Base-by-base conservation (phyloP, 2,888 invertebrate genomes). In the Mycalesis mineus region DNA sequence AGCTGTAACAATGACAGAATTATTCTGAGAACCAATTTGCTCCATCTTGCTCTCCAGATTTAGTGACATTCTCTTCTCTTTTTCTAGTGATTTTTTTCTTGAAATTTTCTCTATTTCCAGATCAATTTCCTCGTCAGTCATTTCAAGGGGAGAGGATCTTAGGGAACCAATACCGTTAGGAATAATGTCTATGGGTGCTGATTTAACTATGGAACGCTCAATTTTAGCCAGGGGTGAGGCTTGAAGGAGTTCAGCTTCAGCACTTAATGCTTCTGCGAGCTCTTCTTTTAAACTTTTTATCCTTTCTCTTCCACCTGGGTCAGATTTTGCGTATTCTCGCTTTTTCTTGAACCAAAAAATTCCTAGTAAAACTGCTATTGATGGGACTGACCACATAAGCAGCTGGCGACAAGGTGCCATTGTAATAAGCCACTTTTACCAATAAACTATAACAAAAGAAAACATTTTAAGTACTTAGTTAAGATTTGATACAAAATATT, bases 341-440 rank as follows among this genome's bases (percentile, higher is more conserved):
- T 93, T 95, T 90, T 94, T 94, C 89, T 93, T 94, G 92, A 94
- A 94, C 95, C 95, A 96, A 80, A 93, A 93, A 81, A 95, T 92
- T 72, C 95, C 95, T 83, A 95, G 91, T 74, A 95, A 91, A 74
- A 95, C 91, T 73, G 94, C 95, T 89, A 95, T 92, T 73, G 95
- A 94, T 78, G 95, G 95, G 72, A 95, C 91, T 73, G 93, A 94
- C 92, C 94, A 93, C 91, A 93, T 93, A 80, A 95, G 91, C 77
- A 95, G 82, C 84, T 94, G 95, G 80, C 93, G 92, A 89, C 92
- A 91, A 80, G 94, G 92, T 88, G 94, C 93, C 95, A 95, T 95
- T 91, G 88, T 91, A 87, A 80, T 78, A 83, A 92, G 93, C 94
- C 94, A 94, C 94, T 92, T 91, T 93, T 92, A 91, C 82, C 78